Percentiles rank a stretch among this genome's conserved stretches.
Evolutionary conservation across 2,888 invertebrate species (phyloP).

Genomic region (Drosophila basisetae): DNA sequence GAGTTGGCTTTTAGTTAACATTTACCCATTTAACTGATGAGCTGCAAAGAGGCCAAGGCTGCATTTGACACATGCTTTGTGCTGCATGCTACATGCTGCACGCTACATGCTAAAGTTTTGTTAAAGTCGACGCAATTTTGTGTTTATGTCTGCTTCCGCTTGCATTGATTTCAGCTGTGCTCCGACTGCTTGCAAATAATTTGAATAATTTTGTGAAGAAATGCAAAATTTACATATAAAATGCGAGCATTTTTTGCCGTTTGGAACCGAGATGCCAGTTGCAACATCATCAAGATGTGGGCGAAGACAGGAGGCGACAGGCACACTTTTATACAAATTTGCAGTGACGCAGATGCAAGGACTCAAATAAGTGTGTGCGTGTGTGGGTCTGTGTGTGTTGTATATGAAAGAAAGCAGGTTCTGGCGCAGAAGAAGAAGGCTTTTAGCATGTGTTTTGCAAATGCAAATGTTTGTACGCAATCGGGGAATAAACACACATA

Average conservation of each 20-base stretch:
- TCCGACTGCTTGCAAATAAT: conserved; percentile 54
- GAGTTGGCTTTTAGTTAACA: conserved; percentile 30
- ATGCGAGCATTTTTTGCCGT: conserved; percentile 31
- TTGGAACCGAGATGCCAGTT: conserved; percentile 27
- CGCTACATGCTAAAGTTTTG: conserved; percentile 11
- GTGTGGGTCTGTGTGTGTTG: conserved; percentile 5
- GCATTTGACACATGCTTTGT: conserved; percentile 6
- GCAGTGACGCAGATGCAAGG: conserved; percentile 23
- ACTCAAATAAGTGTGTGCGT: conserved; percentile 15
- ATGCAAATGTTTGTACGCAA: conserved; percentile 77
- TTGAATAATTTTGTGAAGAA: conserved; percentile 76
- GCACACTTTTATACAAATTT: conserved; percentile 42
- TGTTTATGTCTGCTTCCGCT: conserved; percentile 28
- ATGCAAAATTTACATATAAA: conserved; percentile 77
- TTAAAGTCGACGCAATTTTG: conserved; percentile 24
- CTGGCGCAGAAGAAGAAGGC: conserved; percentile 52
- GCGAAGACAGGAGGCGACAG: background rate
- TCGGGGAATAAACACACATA: conserved; percentile 71
- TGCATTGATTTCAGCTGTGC: conserved; percentile 49
- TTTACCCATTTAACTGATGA: conserved; percentile 49
- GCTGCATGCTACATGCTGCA: conserved; percentile 4
- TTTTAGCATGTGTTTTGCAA: conserved; percentile 71
- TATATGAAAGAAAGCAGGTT: conserved; percentile 2
- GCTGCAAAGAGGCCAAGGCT: conserved; percentile 47
- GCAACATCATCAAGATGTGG: conserved; percentile 14